These are phyloP conservation scores for Sipha maydis DNA, from an alignment of 2,888 invertebrate genomes.

Conservation along the genomic window DNA sequence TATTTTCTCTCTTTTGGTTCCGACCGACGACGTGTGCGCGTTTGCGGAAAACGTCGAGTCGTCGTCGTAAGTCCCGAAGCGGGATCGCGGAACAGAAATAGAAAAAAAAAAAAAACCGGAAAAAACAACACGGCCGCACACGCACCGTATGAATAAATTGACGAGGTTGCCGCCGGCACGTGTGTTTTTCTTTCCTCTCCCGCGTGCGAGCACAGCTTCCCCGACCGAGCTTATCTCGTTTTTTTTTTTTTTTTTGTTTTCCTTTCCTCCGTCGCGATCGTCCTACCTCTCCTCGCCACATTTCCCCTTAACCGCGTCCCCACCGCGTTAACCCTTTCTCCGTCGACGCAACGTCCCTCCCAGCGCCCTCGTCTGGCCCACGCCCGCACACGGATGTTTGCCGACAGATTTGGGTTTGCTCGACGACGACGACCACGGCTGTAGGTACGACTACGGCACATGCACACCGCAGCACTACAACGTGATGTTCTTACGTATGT, in stretches of 20 bases:
- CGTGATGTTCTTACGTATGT: not conserved
- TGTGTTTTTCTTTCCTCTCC: not conserved
- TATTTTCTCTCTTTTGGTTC: not conserved
- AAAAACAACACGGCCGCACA: conserved; percentile 26
- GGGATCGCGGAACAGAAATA: not conserved
- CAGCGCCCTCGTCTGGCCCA: too few species aligned
- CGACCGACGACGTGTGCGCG: not conserved
- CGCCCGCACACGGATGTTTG: not conserved
- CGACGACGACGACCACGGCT: not conserved
- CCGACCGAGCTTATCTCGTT: not conserved
- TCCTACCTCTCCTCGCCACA: too few species aligned
- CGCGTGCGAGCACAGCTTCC: not conserved
- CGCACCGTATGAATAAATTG: conserved; percentile 56
- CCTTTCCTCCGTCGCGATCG: not conserved
- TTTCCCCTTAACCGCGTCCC: not conserved
- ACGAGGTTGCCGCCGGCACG: conserved; percentile 27
- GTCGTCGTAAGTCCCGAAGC: conserved; percentile 3
- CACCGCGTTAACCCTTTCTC: not conserved
- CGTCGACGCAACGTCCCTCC: not conserved
- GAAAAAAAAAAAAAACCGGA: not conserved
- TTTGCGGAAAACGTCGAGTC: not conserved
- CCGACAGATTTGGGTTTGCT: not conserved
- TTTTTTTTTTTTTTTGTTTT: not conserved
- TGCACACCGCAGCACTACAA: too few species aligned
- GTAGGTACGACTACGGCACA: not conserved